Percentiles rank a stretch among this genome's conserved stretches.
phyloP scores from a whole-genome alignment of 2,113 vertebrate genomes.

The Vombatus ursinus region DNA sequence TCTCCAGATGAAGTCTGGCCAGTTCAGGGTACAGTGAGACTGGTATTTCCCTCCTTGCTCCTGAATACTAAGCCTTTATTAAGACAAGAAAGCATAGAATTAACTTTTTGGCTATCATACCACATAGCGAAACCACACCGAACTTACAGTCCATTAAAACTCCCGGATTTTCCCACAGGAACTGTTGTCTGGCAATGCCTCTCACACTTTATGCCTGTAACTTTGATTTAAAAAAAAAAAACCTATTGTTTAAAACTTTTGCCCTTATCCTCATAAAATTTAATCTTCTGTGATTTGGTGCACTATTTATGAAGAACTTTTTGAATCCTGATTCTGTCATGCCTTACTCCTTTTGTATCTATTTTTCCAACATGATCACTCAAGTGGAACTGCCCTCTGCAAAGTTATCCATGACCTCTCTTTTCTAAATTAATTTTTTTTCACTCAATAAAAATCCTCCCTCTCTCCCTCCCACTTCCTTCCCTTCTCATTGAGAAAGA shows the following conservation, averaged over 20 bases:
- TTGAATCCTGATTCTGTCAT: not conserved
- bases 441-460: too few relatives aligned
- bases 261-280: not conserved
- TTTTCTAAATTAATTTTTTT: too few relatives aligned
- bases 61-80: not conserved
- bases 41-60: not conserved
- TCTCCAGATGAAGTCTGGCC: not conserved
- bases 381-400: too few relatives aligned
- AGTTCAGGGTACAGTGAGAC: not conserved
- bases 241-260: not conserved
- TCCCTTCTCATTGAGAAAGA: too few relatives aligned
- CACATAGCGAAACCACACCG: not conserved
- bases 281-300: not conserved
- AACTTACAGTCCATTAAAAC: not conserved
- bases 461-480: too few relatives aligned
- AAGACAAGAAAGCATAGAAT: not conserved
- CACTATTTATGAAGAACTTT: not conserved
- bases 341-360: not conserved
- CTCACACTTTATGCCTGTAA: not conserved
- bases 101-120: not conserved
- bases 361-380: not conserved
- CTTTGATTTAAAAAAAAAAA: not conserved
- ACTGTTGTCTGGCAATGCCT: not conserved
- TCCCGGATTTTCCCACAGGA: not conserved
- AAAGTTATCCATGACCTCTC: too few relatives aligned